phyloP scores from a whole-genome alignment of 2,888 invertebrate genomes.

The Tetragonisca angustula region DNA sequence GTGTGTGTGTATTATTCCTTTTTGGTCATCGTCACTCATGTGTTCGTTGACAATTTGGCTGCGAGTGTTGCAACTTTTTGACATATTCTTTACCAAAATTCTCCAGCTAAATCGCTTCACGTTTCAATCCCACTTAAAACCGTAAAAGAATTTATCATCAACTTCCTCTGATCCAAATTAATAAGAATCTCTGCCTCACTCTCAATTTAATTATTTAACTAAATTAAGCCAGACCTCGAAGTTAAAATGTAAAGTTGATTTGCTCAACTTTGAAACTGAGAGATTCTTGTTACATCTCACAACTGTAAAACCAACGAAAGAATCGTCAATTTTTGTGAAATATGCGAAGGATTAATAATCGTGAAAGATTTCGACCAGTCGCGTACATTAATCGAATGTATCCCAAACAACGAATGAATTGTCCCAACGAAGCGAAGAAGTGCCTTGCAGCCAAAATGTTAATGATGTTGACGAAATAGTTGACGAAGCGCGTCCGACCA shows the following conservation, averaged over 20 bases:
- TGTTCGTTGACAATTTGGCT: slow-evolving; percentile 20
- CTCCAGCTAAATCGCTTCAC: neutral
- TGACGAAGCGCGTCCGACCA: slow-evolving; percentile 27
- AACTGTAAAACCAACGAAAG: no score
- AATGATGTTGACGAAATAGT: neutral
- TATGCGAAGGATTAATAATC: neutral
- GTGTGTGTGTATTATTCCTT: slow-evolving; percentile 38
- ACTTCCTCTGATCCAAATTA: neutral
- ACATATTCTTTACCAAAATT: neutral
- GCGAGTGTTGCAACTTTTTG: neutral
- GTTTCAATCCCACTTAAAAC: neutral
- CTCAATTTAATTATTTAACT: no score
- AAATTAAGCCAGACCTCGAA: no score
- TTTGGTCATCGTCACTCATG: slow-evolving; percentile 28
- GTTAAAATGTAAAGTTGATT: no score
- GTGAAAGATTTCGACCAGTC: neutral
- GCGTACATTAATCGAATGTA: neutral
- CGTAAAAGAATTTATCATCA: neutral
- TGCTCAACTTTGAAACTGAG: no score
- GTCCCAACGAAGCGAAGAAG: neutral
- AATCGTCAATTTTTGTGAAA: neutral
- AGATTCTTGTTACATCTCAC: no score
- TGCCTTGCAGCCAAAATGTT: slow-evolving; percentile 21
- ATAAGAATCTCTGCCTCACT: no score
- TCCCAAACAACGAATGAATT: neutral